These are phyloP conservation scores for Sceloporus tristichus DNA, from an alignment of 2,113 vertebrate species.

Conservation along the genomic window DNA sequence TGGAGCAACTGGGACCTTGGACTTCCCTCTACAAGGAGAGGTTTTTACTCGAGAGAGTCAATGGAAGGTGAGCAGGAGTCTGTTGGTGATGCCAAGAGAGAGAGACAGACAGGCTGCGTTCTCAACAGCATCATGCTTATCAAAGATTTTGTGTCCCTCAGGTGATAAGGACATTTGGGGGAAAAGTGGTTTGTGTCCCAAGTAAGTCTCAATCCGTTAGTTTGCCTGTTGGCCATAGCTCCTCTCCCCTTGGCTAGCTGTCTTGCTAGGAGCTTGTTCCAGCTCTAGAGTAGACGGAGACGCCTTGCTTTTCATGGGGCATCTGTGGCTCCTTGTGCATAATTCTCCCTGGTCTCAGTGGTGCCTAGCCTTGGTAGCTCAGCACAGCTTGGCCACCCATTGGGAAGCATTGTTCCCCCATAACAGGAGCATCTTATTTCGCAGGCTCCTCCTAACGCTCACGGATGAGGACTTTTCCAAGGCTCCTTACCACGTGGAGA, in stretches of 20 bases:
- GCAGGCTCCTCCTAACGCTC: constrained; percentile 88
- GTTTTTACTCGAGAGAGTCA: constrained; percentile 89
- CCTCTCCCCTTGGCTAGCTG: background rate
- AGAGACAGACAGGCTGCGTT: background rate
- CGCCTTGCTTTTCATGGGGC: background rate
- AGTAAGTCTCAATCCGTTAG: background rate
- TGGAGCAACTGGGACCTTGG: constrained; percentile 92
- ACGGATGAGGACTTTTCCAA: constrained; percentile 88
- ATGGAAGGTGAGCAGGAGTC: constrained; percentile 86
- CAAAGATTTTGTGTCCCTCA: background rate
- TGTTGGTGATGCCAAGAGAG: background rate
- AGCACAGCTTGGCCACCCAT: background rate
- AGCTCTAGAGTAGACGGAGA: background rate
- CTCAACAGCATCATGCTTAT: fast-evolving
- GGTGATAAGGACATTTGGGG: constrained; percentile 5
- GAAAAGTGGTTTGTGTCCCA: background rate
- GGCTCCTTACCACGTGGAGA: constrained; percentile 85
- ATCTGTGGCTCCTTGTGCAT: background rate
- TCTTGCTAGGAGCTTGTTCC: background rate
- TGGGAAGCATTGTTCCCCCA: too few species aligned
- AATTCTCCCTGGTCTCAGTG: background rate
- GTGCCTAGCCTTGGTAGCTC: background rate
- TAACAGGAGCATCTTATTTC: constrained; percentile 22
- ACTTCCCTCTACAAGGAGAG: constrained; percentile 87
- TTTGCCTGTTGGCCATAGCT: background rate